Evolutionary conservation across 2,888 invertebrate species (phyloP).

Genomic region (Cataglyphis livida): DNA sequence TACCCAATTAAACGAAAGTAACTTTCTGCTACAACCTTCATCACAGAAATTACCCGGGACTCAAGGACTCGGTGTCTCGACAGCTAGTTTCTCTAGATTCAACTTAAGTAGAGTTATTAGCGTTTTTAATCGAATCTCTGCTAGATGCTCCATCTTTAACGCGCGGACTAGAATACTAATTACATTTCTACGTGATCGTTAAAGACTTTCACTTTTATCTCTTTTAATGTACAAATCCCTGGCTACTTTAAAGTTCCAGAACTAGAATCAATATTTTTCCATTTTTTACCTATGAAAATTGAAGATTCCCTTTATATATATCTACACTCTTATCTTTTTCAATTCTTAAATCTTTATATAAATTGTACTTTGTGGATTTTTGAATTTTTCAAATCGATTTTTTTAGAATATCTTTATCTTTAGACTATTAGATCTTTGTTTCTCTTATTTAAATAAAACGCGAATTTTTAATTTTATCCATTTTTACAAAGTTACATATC

Average conservation of each 20-base stretch:
- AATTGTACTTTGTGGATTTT: background rate
- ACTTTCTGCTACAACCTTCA: slow-evolving; percentile 45
- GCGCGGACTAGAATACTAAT: background rate
- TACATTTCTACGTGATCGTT: background rate
- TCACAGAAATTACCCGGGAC: slow-evolving; percentile 23
- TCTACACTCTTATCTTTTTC: no score
- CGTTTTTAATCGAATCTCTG: background rate
- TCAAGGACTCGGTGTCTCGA: background rate
- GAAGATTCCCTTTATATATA: background rate
- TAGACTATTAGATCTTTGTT: background rate
- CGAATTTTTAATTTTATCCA: background rate
- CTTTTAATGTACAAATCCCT: background rate
- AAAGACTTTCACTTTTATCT: background rate
- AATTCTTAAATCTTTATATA: background rate
- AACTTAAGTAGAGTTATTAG: slow-evolving; percentile 34
- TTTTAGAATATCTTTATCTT: background rate
- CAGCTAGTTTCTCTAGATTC: slow-evolving; percentile 27
- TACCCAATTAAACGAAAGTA: slow-evolving; percentile 53
- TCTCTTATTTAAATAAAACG: background rate
- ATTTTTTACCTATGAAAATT: background rate
- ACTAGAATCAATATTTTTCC: background rate
- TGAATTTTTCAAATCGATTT: background rate
- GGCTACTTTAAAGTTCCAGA: background rate
- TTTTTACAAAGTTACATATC: background rate
- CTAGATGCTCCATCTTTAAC: background rate